Percentiles rank a stretch among this genome's conserved stretches.
Evolutionary conservation across 2,888 invertebrate species (phyloP).

Genomic region (Ferdinandea cuprea): DNA sequence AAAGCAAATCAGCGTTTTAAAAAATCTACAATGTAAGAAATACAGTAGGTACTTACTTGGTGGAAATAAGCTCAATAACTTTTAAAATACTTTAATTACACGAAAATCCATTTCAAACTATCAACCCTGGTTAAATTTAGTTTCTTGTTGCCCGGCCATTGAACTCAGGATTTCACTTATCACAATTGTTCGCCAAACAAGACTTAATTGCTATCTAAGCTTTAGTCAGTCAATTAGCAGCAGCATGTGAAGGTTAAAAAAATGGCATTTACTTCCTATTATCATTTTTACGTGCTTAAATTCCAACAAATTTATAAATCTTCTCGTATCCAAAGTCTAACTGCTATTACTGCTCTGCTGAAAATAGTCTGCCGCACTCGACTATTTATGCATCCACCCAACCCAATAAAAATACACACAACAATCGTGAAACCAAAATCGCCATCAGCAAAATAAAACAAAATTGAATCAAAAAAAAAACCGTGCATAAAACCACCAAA

Average conservation of each 20-base stretch:
- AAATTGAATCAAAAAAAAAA: conserved; percentile 6
- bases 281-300: no score
- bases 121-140: background rate
- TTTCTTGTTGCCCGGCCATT: background rate
- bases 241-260: background rate
- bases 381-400: background rate
- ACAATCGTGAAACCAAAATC: background rate
- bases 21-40: no score
- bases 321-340: no score
- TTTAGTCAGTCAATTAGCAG: background rate
- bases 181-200: background rate
- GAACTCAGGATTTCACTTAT: background rate
- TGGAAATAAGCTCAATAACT: no score
- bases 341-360: no score
- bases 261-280: background rate
- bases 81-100: no score
- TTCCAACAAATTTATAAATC: no score
- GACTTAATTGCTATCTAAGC: background rate
- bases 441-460: background rate
- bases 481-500: conserved; percentile 11
- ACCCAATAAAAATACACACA: background rate
- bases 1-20: no score
- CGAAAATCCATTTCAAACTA: no score
- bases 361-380: background rate
- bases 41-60: no score